Evolutionary conservation across 2,113 vertebrate species (phyloP).

Genomic region (Phaetusa simplex): DNA sequence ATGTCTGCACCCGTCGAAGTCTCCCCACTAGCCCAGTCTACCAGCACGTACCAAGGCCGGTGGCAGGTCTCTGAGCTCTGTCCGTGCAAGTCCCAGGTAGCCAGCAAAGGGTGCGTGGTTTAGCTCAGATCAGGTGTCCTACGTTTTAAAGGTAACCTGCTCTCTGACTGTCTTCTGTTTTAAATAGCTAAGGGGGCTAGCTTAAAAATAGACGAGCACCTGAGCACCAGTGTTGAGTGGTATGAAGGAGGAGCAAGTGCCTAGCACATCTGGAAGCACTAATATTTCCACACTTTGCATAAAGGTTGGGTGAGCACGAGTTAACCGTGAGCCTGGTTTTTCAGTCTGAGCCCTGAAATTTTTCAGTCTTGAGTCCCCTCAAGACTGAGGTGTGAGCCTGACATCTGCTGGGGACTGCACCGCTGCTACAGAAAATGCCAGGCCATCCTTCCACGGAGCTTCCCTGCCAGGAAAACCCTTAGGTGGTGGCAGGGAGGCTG

Average conservation of each 20-base stretch:
- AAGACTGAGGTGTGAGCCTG: constrained; percentile 14
- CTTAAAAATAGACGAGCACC: neutral
- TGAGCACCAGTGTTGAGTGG: neutral
- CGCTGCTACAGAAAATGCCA: neutral
- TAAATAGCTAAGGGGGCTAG: neutral
- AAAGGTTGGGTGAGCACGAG: neutral
- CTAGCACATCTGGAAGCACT: neutral
- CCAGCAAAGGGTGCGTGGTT: neutral
- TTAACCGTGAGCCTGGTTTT: neutral
- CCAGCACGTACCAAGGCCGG: neutral
- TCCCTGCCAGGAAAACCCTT: neutral
- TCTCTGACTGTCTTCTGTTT: neutral
- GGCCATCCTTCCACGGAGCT: neutral
- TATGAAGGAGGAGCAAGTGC: neutral
- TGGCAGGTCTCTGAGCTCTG: neutral
- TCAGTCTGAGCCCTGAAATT: neutral
- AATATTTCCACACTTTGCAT: neutral
- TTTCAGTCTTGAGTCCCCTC: too few species aligned
- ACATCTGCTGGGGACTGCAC: constrained; percentile 19
- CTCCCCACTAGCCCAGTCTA: neutral
- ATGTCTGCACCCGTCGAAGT: neutral
- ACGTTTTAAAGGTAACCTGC: neutral
- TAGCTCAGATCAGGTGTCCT: neutral
- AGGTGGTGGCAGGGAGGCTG: neutral
- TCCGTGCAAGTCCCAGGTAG: neutral